Evolutionary conservation across 1,140 invertebrate species (phyloP), one percentile per base, ranked within the genome.

Genomic region (Archegozetes longisetosus): DNA sequence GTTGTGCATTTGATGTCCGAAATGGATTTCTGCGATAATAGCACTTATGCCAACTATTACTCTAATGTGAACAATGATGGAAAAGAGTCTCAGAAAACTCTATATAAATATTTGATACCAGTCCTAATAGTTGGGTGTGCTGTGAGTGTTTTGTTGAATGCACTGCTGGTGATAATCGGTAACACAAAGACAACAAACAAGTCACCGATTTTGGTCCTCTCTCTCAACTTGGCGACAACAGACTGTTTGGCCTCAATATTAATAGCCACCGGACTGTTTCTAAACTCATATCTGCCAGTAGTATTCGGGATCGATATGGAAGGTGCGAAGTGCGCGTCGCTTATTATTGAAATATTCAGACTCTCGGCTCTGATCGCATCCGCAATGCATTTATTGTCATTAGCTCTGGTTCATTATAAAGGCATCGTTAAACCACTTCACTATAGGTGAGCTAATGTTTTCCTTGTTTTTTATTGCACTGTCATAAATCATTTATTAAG

Each of bases 391-490:
- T 72, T 85, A 3, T 65, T 82, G 14, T 77, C 78, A 1, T 72
- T 85, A 28, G 80, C 82, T 3, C 68, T 82, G 20, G 83, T 84
- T 68, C 83, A 85, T 65, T 83, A 81, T 69, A 70, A 82, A 22
- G 81, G 81, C 20, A 79, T 78, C 46, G 66, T 79, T 3, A 73
- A 75, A 61, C 81, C 81, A 0, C 72, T 83, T 2, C 80, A 82
- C 58, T 81, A 82, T 66, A 73, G 76, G 62, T 65, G 48, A 52
- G 53, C 60, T 12, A 55, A n/a, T 28, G 4, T 55, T 49, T 20
- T n/a, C n/a, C n/a, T n/a, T n/a, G 17, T 40, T 9, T 40, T 9
- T 40, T 9, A 40, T 9, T 40, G 32, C 17, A 40, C 17, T 40
- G 32, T 40, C 17, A 9, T 40, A 9, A 9, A 40, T 40, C 32